Percentiles rank a stretch among this genome's conserved stretches.
These are phyloP conservation scores for Ceraclea dissimilis DNA, from an alignment of 2,888 invertebrate species.

Conservation along the genomic window DNA sequence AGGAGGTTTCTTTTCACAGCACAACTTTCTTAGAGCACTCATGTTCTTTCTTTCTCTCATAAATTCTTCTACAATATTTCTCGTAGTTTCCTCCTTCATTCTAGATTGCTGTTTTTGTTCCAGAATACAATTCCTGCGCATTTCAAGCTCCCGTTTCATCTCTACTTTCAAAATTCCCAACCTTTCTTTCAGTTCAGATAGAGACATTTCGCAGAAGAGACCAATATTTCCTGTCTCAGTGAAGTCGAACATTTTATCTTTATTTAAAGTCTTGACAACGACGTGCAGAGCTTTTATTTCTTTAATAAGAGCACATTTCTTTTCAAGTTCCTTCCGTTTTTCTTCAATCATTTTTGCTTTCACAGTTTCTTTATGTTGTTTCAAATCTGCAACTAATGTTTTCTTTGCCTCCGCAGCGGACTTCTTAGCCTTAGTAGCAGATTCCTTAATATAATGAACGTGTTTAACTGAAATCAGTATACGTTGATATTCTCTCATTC, in stretches of 20 bases:
- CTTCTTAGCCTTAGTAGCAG: conserved; percentile 28
- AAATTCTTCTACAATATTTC: conserved; percentile 38
- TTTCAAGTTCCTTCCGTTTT: conserved; percentile 45
- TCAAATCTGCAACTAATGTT: conserved; percentile 34
- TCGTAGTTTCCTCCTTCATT: conserved; percentile 41
- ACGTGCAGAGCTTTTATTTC: conserved; percentile 44
- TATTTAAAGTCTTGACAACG: conserved; percentile 45
- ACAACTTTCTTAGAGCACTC: conserved; percentile 27
- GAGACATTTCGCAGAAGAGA: conserved; percentile 57
- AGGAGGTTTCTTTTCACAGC: not conserved
- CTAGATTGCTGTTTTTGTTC: conserved; percentile 41
- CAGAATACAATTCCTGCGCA: conserved; percentile 40
- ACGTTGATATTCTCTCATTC: conserved; percentile 40
- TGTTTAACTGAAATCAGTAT: conserved; percentile 39
- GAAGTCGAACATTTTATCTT: conserved; percentile 50
- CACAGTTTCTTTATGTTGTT: conserved; percentile 34
- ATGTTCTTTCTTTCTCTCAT: conserved; percentile 33
- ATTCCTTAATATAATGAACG: conserved; percentile 31
- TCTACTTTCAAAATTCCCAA: conserved; percentile 43
- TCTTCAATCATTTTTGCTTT: conserved; percentile 38
- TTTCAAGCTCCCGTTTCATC: conserved; percentile 47
- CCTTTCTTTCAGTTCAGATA: conserved; percentile 53
- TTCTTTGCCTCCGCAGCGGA: conserved; percentile 31
- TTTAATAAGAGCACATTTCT: conserved; percentile 43
- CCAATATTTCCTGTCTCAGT: conserved; percentile 53